Percentiles rank a stretch among this genome's conserved stretches.
Conservation (phyloP, 2,888 invertebrate species). For the Phragmatobia fuliginosa region DNA sequence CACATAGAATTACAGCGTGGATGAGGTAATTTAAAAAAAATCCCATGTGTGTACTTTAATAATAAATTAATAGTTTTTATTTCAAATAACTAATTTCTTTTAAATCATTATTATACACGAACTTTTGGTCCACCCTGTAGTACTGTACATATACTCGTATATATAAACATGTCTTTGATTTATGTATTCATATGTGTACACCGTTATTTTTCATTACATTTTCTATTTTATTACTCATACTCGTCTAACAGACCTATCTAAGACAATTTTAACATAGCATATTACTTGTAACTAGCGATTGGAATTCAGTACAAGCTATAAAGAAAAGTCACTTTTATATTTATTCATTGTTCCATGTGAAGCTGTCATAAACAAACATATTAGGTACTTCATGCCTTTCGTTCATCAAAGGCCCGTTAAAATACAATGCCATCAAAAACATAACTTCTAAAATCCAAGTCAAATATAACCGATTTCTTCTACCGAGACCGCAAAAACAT, state of each 20-base stretch:
- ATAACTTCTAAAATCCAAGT: no score
- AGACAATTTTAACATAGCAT: slow-evolving; percentile 11
- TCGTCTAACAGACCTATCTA: slow-evolving; percentile 1
- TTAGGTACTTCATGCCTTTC: slow-evolving; percentile 12
- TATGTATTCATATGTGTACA: neutral
- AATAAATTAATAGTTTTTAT: no score
- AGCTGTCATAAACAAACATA: slow-evolving; percentile 10
- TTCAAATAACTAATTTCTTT: no score
- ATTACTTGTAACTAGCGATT: neutral
- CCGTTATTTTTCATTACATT: slow-evolving; percentile 16
- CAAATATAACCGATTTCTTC: no score
- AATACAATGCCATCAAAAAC: no score
- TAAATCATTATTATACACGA: no score
- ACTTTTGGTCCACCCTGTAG: no score
- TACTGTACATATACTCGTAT: neutral
- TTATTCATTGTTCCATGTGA: slow-evolving; percentile 18
- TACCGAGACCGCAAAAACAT: no score
- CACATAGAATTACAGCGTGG: no score
- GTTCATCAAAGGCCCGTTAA: slow-evolving; percentile 34
- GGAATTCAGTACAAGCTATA: slow-evolving; percentile 11
- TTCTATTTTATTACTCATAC: slow-evolving; percentile 15
- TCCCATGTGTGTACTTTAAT: no score
- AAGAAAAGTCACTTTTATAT: slow-evolving; percentile 12
- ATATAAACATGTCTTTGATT: neutral
- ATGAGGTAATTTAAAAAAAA: no score